phyloP scores from a whole-genome alignment of 2,888 invertebrate species.

The Zele albiditarsus region DNA sequence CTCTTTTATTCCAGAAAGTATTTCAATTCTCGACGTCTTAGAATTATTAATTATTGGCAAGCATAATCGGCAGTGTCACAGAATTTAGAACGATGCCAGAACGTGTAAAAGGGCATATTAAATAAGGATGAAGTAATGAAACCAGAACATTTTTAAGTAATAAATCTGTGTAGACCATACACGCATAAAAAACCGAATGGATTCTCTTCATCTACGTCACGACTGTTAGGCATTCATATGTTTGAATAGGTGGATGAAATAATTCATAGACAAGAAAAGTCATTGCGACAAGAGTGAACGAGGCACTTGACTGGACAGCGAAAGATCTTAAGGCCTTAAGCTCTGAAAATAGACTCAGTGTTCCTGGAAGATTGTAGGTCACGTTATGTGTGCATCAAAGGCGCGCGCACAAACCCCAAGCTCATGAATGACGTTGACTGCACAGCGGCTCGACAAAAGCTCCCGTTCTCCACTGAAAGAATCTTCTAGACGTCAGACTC shows the following conservation, averaged over 20 bases:
- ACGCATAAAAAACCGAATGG: neutral
- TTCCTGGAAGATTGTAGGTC: constrained; percentile 64
- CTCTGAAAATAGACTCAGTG: constrained; percentile 61
- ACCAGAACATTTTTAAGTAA: neutral
- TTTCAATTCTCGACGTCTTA: too few species aligned
- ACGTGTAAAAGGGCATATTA: too few species aligned
- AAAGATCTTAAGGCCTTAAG: constrained; percentile 54
- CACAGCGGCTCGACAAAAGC: constrained; percentile 34
- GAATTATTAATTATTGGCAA: too few species aligned
- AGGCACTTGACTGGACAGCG: constrained; percentile 23
- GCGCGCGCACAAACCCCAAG: constrained; percentile 13
- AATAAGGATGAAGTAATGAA: neutral
- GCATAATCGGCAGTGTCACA: too few species aligned
- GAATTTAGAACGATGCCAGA: too few species aligned
- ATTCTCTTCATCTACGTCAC: neutral
- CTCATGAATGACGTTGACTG: constrained; percentile 37
- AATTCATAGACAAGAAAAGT: constrained; percentile 49
- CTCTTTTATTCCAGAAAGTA: too few species aligned
- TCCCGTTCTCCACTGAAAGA: constrained; percentile 36
- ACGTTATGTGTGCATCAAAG: constrained; percentile 49
- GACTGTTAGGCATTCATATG: constrained; percentile 24
- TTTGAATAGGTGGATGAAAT: constrained; percentile 40
- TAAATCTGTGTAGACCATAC: neutral
- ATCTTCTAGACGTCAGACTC: constrained; percentile 32
- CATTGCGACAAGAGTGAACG: constrained; percentile 10